Conservation (phyloP, 2,113 vertebrate genomes). For the Aldabrachelys gigantea region DNA sequence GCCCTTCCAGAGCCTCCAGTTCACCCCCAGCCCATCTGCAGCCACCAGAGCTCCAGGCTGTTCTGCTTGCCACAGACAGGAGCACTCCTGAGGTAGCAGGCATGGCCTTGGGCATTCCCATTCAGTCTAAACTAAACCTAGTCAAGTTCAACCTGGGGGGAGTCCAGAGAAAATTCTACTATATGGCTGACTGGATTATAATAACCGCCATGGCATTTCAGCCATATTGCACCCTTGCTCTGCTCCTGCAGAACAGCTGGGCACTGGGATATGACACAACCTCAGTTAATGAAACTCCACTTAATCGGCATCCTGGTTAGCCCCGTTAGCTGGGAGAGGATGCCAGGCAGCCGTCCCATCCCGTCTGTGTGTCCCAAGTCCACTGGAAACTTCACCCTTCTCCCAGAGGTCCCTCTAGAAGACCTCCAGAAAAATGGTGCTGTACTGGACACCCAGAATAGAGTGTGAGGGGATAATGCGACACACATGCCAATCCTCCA, state of each 20-base stretch:
- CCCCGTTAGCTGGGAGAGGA: neutral
- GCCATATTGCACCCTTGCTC: neutral
- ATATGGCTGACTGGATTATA: neutral
- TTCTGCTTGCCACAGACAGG: neutral
- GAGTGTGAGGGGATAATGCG: neutral
- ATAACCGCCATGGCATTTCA: neutral
- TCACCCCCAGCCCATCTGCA: neutral
- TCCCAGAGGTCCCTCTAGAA: neutral
- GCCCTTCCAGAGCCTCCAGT: neutral
- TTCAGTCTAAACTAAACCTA: neutral
- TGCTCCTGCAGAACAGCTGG: neutral
- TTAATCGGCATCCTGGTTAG: neutral
- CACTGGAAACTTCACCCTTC: neutral
- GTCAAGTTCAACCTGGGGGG: neutral
- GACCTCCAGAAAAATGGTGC: neutral
- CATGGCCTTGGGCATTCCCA: neutral
- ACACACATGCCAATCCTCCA: neutral
- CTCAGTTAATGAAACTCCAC: neutral
- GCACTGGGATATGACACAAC: neutral
- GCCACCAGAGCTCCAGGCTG: neutral
- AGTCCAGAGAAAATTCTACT: neutral
- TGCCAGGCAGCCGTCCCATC: neutral
- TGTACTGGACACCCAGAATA: too few species aligned
- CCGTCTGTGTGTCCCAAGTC: neutral
- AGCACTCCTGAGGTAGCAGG: neutral